Percentiles rank a stretch among this genome's conserved stretches.
Evolutionary conservation across 2,113 vertebrate genomes (phyloP).

Genomic region (Todiramphus saurophagus): DNA sequence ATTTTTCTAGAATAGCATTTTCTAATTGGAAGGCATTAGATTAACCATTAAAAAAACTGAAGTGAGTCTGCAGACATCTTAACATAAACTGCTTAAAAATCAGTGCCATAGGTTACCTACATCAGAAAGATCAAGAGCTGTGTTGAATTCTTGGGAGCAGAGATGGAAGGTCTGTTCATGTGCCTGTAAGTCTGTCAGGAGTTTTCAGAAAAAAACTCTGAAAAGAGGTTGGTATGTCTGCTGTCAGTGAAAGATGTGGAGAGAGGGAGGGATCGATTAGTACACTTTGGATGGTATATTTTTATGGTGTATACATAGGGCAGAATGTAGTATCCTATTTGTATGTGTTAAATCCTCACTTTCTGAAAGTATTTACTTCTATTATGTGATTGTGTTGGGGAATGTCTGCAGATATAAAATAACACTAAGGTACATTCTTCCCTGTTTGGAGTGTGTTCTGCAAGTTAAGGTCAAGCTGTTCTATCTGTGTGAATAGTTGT

Average conservation of each 20-base stretch:
- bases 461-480: neutral
- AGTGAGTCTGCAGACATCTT: neutral
- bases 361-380: neutral
- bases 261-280: neutral
- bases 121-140: fast-evolving
- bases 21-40: neutral
- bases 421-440: neutral
- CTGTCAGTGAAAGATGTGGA: neutral
- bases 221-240: neutral
- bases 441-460: neutral
- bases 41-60: neutral
- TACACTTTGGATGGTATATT: neutral
- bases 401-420: neutral
- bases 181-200: neutral
- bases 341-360: neutral
- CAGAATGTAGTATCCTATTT: neutral
- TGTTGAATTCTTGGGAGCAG: neutral
- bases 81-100: neutral
- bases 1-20: neutral
- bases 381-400: neutral
- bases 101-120: neutral
- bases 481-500: conserved; percentile 6
- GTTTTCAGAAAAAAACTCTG: neutral
- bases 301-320: neutral
- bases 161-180: neutral